Evolutionary conservation across 2,888 invertebrate species (phyloP), one percentile per base, ranked within the genome.

Genomic region (Andrena bucephala): DNA sequence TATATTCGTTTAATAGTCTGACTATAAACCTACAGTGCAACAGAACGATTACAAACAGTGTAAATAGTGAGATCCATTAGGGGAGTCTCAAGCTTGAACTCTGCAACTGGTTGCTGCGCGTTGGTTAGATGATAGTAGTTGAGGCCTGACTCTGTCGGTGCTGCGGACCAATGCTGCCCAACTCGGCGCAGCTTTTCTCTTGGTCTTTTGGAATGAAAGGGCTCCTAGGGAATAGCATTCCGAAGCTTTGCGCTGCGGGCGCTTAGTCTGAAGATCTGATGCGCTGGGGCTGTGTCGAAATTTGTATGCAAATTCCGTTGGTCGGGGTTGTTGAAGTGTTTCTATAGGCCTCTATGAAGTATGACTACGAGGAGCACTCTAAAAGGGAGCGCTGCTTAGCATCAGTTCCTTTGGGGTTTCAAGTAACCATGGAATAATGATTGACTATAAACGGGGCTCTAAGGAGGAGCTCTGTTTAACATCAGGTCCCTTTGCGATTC

Each of bases 81-180:
- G 57, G 31, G 31, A 60, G 62, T 33, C 33, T 33, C 29, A 33
- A 20, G 33, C n/a, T 29, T 33, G 20, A 8, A 36, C 20, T 10
- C 20, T 5, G 27, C 20, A 10, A 24, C 24, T 20, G 62, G 20
- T 36, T 3, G 48, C 48, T 36, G 20, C 50, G 42, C 10, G 13
- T 31, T 24, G 42, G 20, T 50, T 13, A 62, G 36, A 69, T 54
- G 63, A 71, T 33, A 67, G 71, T 70, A 71, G 52, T 62, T 60
- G 80, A 71, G 70, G 65, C 31, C 50, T 20, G 6, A 62, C 54
- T 54, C 66, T 67, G 16, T 62, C 67, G 77, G 67, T 67, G 77
- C 77, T 78, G 77, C 67, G 52, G n/a, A 50, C 42, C 60, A 54
- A 20, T 54, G 27, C 54, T 33, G 24, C n/a, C 10, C 20, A 5